Conservation (phyloP, 1,140 invertebrate species). For the Diabrotica undecimpunctata region DNA sequence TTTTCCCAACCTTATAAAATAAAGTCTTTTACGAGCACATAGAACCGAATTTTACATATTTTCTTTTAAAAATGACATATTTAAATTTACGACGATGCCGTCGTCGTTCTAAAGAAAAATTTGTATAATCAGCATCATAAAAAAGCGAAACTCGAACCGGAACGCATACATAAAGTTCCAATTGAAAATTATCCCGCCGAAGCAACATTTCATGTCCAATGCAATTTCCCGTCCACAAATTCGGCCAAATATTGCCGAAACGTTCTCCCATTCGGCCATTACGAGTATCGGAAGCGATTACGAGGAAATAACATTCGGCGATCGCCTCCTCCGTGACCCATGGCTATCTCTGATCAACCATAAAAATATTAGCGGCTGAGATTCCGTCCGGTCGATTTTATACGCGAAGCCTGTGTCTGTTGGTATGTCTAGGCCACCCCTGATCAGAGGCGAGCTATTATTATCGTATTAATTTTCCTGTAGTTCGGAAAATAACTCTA, state of each 20-base stretch:
- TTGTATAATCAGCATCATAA: not conserved
- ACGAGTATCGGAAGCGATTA: constrained; percentile 44
- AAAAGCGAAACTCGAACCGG: not conserved
- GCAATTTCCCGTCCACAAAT: constrained; percentile 6
- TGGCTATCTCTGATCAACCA: constrained; percentile 47
- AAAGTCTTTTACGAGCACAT: not conserved
- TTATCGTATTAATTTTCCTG: too few species aligned
- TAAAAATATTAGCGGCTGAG: constrained; percentile 48
- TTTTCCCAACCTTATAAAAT: not conserved
- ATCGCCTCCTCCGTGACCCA: constrained; percentile 36
- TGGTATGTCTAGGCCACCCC: too few species aligned
- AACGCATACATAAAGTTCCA: not conserved
- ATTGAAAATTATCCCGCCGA: constrained; percentile 6
- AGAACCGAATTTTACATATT: not conserved
- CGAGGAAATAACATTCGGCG: constrained; percentile 30
- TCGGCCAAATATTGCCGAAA: constrained; percentile 2
- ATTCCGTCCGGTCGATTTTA: constrained; percentile 33
- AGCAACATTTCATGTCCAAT: not conserved
- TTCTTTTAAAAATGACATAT: not conserved
- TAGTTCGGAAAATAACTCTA: too few species aligned
- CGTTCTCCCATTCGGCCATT: constrained; percentile 4
- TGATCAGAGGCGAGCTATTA: too few species aligned
- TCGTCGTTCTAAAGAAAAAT: not conserved
- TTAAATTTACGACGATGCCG: not conserved
- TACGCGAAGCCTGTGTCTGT: too few species aligned